Conservation (phyloP, 2,888 invertebrate species). For the Hydroisotoma schaefferi region DNA sequence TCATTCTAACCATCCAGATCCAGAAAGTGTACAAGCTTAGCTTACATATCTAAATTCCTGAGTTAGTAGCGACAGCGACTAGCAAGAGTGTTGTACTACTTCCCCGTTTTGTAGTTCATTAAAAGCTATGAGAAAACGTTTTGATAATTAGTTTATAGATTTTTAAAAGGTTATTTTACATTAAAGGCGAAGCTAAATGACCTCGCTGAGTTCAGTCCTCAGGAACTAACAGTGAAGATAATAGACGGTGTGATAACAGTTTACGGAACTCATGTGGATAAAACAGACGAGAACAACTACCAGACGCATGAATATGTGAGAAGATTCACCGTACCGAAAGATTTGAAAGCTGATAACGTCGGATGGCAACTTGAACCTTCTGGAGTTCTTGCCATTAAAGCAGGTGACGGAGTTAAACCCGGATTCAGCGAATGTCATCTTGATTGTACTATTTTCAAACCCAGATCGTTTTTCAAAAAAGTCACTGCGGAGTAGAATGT, state of each 20-base stretch:
- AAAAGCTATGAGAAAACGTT: too few species aligned
- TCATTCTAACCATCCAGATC: too few species aligned
- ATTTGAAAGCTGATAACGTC: constrained; percentile 26
- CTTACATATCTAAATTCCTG: too few species aligned
- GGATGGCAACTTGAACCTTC: constrained; percentile 33
- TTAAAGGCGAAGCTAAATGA: constrained; percentile 30
- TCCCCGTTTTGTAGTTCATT: too few species aligned
- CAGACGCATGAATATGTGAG: constrained; percentile 31
- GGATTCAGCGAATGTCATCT: constrained; percentile 30
- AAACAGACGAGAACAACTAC: constrained; percentile 15
- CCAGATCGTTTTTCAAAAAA: constrained; percentile 36
- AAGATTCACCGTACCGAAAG: constrained; percentile 33
- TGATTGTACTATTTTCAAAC: constrained; percentile 36
- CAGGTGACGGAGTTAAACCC: constrained; percentile 29
- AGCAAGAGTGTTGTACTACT: too few species aligned
- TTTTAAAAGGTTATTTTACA: too few species aligned
- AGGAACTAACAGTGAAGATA: constrained; percentile 33
- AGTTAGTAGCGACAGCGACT: too few species aligned
- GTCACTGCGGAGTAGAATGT: background rate
- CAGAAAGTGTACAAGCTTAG: too few species aligned
- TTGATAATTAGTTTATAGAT: too few species aligned
- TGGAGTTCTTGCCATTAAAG: constrained; percentile 27
- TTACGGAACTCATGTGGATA: constrained; percentile 27
- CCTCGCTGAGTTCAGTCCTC: constrained; percentile 34
- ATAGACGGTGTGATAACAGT: constrained; percentile 32